phyloP scores from a whole-genome alignment of 2,113 vertebrate species.

The Silurus asotus region DNA sequence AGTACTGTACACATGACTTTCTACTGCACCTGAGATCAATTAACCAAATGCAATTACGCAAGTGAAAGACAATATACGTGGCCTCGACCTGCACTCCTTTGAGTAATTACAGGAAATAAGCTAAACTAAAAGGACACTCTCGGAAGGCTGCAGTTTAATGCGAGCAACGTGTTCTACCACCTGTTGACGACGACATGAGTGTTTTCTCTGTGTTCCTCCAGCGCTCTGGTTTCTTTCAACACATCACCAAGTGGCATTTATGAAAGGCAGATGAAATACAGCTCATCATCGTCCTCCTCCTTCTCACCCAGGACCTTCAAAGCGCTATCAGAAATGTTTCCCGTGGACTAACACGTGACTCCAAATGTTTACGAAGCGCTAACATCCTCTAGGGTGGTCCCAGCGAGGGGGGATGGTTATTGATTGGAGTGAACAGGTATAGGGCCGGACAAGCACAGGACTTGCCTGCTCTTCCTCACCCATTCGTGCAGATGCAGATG shows the following conservation, averaged over 20 bases:
- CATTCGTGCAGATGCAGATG: constrained; percentile 56
- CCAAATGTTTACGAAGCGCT: neutral
- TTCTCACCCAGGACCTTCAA: constrained; percentile 8
- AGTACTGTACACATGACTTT: constrained; percentile 16
- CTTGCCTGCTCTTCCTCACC: constrained; percentile 34
- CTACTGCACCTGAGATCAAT: constrained; percentile 35
- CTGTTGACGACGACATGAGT: constrained; percentile 29
- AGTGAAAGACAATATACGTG: constrained; percentile 34
- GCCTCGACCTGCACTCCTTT: constrained; percentile 38
- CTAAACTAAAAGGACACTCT: constrained; percentile 41
- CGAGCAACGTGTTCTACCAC: constrained; percentile 46
- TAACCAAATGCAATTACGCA: constrained; percentile 39
- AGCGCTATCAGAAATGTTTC: neutral
- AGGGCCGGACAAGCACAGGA: constrained; percentile 44
- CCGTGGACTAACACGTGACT: neutral
- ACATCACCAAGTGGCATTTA: neutral
- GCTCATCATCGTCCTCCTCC: constrained; percentile 45
- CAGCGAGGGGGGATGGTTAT: constrained; percentile 24
- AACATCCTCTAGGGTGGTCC: constrained; percentile 43
- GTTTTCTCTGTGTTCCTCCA: constrained; percentile 2
- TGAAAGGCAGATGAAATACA: constrained; percentile 17
- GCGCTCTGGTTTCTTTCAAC: constrained; percentile 42
- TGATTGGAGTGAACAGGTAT: constrained; percentile 59
- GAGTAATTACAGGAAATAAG: constrained; percentile 57
- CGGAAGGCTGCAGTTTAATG: constrained; percentile 34